phyloP scores from a whole-genome alignment of 92 coral and sea anemone genomes.

The Scolanthus callimorphus region DNA sequence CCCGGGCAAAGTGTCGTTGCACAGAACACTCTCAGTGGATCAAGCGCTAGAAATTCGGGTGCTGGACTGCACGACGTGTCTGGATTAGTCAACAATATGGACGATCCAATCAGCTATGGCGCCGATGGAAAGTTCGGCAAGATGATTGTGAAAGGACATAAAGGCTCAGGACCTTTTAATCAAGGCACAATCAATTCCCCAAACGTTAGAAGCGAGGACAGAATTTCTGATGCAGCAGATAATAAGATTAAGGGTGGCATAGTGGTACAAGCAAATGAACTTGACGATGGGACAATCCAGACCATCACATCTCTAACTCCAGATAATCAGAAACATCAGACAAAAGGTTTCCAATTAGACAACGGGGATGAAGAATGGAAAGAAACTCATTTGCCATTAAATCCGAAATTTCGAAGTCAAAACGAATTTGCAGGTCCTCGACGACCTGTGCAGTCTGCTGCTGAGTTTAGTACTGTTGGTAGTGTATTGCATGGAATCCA shows the following conservation, averaged over 20 bases:
- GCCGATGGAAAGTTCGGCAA: neutral
- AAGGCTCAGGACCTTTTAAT: constrained; percentile 12
- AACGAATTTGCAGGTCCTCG: too few relatives aligned
- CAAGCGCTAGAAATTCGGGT: neutral
- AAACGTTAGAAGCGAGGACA: neutral
- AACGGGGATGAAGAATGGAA: too few relatives aligned
- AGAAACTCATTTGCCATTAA: too few relatives aligned
- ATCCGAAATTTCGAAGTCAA: too few relatives aligned
- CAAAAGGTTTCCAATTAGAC: neutral
- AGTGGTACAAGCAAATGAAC: constrained; percentile 10
- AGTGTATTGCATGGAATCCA: too few relatives aligned
- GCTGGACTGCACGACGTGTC: neutral
- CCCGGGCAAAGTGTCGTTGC: constrained; percentile 12
- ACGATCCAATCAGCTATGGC: constrained; percentile 5
- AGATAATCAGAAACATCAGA: neutral
- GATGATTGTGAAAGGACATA: neutral
- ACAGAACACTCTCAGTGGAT: neutral
- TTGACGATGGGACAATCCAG: constrained; percentile 24
- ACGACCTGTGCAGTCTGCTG: too few relatives aligned
- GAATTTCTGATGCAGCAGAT: constrained; percentile 1
- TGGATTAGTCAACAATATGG: neutral
- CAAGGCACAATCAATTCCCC: neutral
- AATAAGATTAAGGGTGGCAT: constrained; percentile 6
- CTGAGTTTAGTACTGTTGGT: too few relatives aligned
- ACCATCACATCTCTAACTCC: constrained; percentile 16